Evolutionary conservation across 2,797 vertebrate species (phyloP).

Genomic region (Hipposideros larvatus): DNA sequence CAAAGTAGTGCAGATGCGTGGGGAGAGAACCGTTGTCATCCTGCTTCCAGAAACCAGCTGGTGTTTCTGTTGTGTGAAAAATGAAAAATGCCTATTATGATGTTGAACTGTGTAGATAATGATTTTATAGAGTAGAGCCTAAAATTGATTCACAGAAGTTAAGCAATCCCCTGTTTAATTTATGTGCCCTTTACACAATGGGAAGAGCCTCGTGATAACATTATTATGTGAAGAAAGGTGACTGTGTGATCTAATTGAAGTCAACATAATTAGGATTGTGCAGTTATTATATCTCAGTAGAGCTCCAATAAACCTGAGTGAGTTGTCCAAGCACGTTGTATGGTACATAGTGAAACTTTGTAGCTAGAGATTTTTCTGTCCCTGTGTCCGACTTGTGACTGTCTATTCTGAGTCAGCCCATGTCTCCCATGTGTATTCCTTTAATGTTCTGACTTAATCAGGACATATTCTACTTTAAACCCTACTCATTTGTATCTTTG

Average conservation of each 20-base stretch:
- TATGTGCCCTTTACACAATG: not conserved
- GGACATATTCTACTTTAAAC: slow-evolving; percentile 44
- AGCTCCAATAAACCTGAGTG: not conserved
- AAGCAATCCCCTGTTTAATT: not conserved
- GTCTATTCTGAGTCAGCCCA: slow-evolving; percentile 21
- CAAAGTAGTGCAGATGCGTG: not conserved
- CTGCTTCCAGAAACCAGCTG: not conserved
- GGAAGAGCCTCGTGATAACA: not conserved
- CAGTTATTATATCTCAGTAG: not conserved
- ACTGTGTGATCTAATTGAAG: not conserved
- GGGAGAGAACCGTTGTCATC: not conserved
- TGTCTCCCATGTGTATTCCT: slow-evolving; percentile 14
- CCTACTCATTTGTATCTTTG: not conserved
- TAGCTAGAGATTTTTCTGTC: not conserved
- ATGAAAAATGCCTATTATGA: not conserved
- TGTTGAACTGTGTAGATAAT: not conserved
- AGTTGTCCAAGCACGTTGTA: slow-evolving; percentile 1
- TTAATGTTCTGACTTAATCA: slow-evolving; percentile 64
- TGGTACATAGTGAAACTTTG: not conserved
- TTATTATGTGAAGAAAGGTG: not conserved
- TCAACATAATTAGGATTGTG: not conserved
- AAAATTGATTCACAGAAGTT: not conserved
- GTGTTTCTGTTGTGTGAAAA: not conserved
- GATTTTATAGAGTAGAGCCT: not conserved
- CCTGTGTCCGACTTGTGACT: slow-evolving; percentile 11